Evolutionary conservation across 2,113 vertebrate species (phyloP).

Genomic region (Sinosuthora webbiana): DNA sequence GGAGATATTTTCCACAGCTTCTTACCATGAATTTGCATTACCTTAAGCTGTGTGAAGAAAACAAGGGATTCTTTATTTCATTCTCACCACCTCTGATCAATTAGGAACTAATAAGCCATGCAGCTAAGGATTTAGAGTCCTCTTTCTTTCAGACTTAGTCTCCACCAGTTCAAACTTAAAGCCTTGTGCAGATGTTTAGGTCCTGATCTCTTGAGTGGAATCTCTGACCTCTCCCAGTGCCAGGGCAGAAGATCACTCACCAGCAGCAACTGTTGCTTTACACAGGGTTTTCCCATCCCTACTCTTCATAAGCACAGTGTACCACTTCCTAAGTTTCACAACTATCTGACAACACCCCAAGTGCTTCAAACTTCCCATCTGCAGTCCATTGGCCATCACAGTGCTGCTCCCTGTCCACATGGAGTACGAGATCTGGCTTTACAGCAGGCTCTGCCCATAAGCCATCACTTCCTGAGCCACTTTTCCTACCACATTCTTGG

Average conservation of each 20-base stretch:
- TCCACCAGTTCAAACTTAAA: neutral
- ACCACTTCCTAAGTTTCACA: neutral
- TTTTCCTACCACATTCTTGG: neutral
- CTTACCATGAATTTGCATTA: neutral
- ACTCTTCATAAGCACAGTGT: neutral
- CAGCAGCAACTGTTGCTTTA: neutral
- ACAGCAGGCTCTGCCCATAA: neutral
- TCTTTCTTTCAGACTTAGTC: neutral
- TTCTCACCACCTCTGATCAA: neutral
- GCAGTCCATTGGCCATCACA: neutral
- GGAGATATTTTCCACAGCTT: neutral
- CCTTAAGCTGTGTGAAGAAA: neutral
- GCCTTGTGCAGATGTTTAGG: neutral
- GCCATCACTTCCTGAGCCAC: neutral
- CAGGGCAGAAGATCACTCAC: neutral
- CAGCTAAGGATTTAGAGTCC: neutral
- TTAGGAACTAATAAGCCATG: neutral
- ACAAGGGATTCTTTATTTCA: neutral
- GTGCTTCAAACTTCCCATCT: neutral
- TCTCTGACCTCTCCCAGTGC: neutral
- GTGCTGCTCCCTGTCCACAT: neutral
- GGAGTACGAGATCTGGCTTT: rapidly evolving
- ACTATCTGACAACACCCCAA: neutral
- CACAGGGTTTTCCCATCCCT: neutral
- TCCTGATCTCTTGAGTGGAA: neutral